Conservation (phyloP, 2,888 invertebrate genomes). For the Seladonia tumulorum region DNA sequence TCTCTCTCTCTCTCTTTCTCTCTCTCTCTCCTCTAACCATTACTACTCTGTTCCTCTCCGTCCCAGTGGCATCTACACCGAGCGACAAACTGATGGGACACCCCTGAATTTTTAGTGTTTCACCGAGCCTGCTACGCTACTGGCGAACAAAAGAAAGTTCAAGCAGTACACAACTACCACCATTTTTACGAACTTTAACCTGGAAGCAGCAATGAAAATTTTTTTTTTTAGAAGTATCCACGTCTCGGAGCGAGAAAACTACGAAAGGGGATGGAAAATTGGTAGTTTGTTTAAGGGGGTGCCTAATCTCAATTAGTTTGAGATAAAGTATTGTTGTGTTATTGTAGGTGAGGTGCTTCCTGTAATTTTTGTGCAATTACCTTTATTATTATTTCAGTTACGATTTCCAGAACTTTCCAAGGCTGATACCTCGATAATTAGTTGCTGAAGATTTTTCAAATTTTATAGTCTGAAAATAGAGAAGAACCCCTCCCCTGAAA, state of each 20-base stretch:
- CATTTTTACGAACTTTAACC: background rate
- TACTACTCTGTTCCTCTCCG: constrained; percentile 8
- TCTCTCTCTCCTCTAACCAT: background rate
- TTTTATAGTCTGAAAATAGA: background rate
- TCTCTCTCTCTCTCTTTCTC: background rate
- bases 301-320: background rate
- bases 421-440: too few relatives aligned
- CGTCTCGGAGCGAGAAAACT: background rate
- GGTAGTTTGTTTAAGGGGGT: background rate
- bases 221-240: background rate
- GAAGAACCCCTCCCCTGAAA: too few relatives aligned
- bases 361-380: too few relatives aligned
- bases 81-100: background rate
- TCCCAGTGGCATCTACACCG: background rate
- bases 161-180: background rate
- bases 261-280: background rate
- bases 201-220: background rate
- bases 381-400: too few relatives aligned
- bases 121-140: background rate
- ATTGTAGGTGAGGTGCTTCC: too few relatives aligned
- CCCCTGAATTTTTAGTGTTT: background rate
- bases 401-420: too few relatives aligned
- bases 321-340: background rate
- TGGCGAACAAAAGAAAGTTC: background rate
- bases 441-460: background rate